A percentile compares a stretch with the other conserved stretches of the same genome.
Evolutionary conservation across 1,140 invertebrate species (phyloP).

Genomic region (Trichogramma pretiosum): DNA sequence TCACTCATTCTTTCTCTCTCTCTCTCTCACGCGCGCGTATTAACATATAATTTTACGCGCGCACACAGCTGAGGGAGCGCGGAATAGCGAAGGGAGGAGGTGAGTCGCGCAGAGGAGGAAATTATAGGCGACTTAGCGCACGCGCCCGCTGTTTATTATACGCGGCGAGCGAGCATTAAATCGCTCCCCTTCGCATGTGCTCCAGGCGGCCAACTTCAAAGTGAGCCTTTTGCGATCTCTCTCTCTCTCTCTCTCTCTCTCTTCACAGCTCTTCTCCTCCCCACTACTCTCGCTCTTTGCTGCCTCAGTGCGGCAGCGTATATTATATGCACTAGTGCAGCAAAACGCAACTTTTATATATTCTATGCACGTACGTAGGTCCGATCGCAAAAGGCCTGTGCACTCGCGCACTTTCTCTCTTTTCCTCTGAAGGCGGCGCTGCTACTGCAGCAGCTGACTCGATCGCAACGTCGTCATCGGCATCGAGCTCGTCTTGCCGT

Average conservation of each 20-base stretch:
- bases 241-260: conserved; percentile 20
- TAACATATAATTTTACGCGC: conserved; percentile 29
- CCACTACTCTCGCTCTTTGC: conserved; percentile 20
- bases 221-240: conserved; percentile 23
- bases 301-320: neutral
- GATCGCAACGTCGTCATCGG: too few species aligned
- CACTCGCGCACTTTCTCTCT: neutral
- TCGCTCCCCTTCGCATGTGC: conserved; percentile 37
- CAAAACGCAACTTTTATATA: neutral
- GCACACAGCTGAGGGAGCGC: conserved; percentile 11
- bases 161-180: conserved; percentile 32
- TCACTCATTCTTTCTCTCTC: neutral
- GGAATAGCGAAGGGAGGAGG: neutral
- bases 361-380: neutral
- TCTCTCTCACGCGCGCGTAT: conserved; percentile 11
- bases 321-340: neutral
- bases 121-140: conserved; percentile 29
- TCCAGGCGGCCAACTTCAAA: conserved; percentile 43
- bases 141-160: conserved; percentile 29
- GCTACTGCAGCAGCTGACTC: too few species aligned
- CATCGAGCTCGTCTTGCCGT: too few species aligned
- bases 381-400: neutral
- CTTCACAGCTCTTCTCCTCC: neutral
- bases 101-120: conserved; percentile 18
- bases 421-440: neutral